Evolutionary conservation across 92 coral and sea anemone genomes (phyloP).

Genomic region (Siderastrea radians): DNA sequence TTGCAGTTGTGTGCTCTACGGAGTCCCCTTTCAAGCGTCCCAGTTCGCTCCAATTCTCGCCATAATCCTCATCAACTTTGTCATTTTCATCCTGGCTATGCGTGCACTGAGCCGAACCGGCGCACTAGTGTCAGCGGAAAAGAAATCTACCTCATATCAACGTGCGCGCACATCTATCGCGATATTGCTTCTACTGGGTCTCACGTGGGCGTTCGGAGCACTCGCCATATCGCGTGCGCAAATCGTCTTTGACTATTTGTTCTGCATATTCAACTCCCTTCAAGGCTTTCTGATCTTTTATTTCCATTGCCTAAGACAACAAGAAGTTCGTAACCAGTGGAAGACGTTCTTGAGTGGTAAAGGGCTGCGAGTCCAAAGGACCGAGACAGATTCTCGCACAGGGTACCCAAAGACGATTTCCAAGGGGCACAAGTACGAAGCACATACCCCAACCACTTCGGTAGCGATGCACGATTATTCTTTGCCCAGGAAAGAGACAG

Average conservation of each 20-base stretch:
- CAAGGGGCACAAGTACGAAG: background rate
- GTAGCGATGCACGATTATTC: background rate
- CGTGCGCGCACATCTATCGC: slow-evolving; percentile 87
- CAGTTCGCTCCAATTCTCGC: slow-evolving; percentile 82
- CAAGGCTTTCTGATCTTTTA: slow-evolving; percentile 93
- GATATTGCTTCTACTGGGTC: slow-evolving; percentile 84
- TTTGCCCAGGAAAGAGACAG: background rate
- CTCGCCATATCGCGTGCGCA: slow-evolving; percentile 85
- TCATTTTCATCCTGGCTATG: slow-evolving; percentile 75
- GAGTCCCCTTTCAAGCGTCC: slow-evolving; percentile 69
- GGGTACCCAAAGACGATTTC: slow-evolving; percentile 25
- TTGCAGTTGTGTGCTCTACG: slow-evolving; percentile 80
- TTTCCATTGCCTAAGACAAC: slow-evolving; percentile 90
- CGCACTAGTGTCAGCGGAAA: slow-evolving; percentile 82
- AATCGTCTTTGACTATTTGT: slow-evolving; percentile 86
- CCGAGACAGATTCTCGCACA: slow-evolving; percentile 35
- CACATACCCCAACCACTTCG: background rate
- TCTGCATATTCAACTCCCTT: slow-evolving; percentile 94
- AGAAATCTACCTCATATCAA: slow-evolving; percentile 73
- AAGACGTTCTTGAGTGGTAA: slow-evolving; percentile 66
- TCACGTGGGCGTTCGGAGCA: slow-evolving; percentile 96
- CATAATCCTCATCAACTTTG: slow-evolving; percentile 65
- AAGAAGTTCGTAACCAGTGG: slow-evolving; percentile 94
- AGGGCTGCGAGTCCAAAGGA: slow-evolving; percentile 51
- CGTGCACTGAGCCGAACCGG: slow-evolving; percentile 76